Percentiles rank a stretch among this genome's conserved stretches.
Evolutionary conservation across 2,888 invertebrate species (phyloP).

Genomic region (Eurytoma adleriae): DNA sequence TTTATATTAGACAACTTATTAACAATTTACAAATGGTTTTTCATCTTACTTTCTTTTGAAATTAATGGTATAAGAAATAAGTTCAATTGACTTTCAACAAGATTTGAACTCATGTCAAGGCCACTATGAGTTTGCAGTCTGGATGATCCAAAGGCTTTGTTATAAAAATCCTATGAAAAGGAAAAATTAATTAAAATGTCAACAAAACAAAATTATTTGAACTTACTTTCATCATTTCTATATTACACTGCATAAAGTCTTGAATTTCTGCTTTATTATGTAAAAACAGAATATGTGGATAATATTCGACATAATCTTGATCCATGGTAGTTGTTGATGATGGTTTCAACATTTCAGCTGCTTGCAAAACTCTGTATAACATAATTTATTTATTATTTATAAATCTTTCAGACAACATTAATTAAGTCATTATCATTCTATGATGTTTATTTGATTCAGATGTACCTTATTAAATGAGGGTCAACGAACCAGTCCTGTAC

Average conservation of each 20-base stretch:
- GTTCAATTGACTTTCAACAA: slow-evolving; percentile 82
- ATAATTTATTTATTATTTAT: slow-evolving; percentile 54
- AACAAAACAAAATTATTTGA: slow-evolving; percentile 62
- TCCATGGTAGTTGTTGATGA: slow-evolving; percentile 81
- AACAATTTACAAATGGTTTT: neutral
- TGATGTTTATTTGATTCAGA: slow-evolving; percentile 15
- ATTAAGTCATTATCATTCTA: neutral
- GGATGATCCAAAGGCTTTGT: slow-evolving; percentile 80
- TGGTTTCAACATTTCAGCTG: slow-evolving; percentile 92
- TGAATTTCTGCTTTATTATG: slow-evolving; percentile 88
- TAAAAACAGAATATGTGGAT: slow-evolving; percentile 89
- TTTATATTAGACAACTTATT: neutral
- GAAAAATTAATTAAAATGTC: slow-evolving; percentile 59
- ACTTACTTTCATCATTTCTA: slow-evolving; percentile 80
- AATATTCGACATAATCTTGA: slow-evolving; percentile 84
- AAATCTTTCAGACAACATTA: slow-evolving; percentile 13
- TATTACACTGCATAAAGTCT: slow-evolving; percentile 82
- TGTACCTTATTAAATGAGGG: slow-evolving; percentile 86
- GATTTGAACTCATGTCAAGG: slow-evolving; percentile 80
- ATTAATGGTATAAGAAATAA: slow-evolving; percentile 84
- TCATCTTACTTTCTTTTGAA: slow-evolving; percentile 73
- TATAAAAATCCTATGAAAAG: slow-evolving; percentile 75
- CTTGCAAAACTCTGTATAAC: slow-evolving; percentile 83
- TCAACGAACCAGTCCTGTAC: slow-evolving; percentile 94
- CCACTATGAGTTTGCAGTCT: slow-evolving; percentile 83